Evolutionary conservation across 2,113 vertebrate species (phyloP), one percentile per base, ranked within the genome.

Genomic region (Scortum barcoo): DNA sequence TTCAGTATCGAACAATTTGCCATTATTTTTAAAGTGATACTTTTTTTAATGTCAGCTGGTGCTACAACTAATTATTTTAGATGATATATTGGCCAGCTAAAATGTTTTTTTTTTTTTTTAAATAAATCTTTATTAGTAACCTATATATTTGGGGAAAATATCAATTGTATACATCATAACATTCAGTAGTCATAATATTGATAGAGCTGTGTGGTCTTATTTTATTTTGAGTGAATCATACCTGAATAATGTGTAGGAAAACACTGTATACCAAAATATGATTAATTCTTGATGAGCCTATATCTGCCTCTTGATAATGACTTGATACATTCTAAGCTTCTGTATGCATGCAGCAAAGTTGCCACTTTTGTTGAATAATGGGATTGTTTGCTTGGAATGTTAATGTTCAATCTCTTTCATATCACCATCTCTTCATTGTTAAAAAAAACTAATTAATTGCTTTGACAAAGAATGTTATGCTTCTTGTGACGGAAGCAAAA

Each of bases 391-490:
- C 48, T 17, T 56, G 16, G 30, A 72, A 63, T 72, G 58, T 83
- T 72, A 79, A 80, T 69, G 40, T 58, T 7, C 9, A 8, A 72
- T 72, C 54, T 46, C 28, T 51, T 57, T 82, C 56, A 42, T 73
- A 53, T 72, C 44, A 56, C 30, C 22, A 38, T 75, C 73, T 70
- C 26, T 24, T 75, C 19, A 12, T 69, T 74, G 40, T 22, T 20
- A 0, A 0, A 62, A 63, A 33, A 19, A 54, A 70, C 9, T 2
- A 76, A 72, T 63, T 54, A 65, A 79, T 65, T 81, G 40, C 40
- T 74, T 73, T 73, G 40, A 38, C 50, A 48, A 80, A 67, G 54
- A 54, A 46, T 40, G 58, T 76, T 58, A 12, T 80, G 69, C 63
- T 42, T 62, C 28, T 60, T 38, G 19, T 24, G 0, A 80, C 0